These are phyloP conservation scores for Mamestra brassicae DNA, from an alignment of 2,888 invertebrate genomes.

Conservation along the genomic window DNA sequence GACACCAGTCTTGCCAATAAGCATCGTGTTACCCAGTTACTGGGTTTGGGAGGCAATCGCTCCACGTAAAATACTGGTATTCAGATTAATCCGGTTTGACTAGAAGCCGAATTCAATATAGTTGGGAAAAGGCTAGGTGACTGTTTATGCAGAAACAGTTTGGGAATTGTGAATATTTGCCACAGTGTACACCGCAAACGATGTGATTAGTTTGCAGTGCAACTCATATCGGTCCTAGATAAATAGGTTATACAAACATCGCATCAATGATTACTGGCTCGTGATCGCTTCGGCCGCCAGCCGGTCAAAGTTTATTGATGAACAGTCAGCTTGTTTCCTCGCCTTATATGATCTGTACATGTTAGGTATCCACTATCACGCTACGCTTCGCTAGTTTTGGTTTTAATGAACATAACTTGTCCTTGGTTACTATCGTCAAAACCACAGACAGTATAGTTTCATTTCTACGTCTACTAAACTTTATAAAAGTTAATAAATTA, in stretches of 20 bases:
- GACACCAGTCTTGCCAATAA: too few relatives aligned
- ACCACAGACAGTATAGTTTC: constrained; percentile 1
- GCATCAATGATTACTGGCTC: constrained; percentile 73
- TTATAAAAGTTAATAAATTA: constrained; percentile 27
- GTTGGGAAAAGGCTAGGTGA: not conserved
- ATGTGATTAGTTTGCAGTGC: constrained; percentile 62
- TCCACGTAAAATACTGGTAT: too few relatives aligned
- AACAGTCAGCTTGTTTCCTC: constrained; percentile 14
- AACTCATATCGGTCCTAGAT: constrained; percentile 68
- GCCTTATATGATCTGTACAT: constrained; percentile 9
- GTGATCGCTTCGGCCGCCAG: constrained; percentile 57
- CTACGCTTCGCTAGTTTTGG: not conserved
- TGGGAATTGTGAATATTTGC: constrained; percentile 52
- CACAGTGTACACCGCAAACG: constrained; percentile 38
- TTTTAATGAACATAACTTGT: not conserved
- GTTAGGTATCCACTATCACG: not conserved
- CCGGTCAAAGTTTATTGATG: constrained; percentile 60
- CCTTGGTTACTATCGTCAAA: not conserved
- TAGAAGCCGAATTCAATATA: too few relatives aligned
- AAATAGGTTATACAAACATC: constrained; percentile 82
- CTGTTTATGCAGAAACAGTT: constrained; percentile 50
- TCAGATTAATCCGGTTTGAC: too few relatives aligned
- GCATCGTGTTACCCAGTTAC: too few relatives aligned
- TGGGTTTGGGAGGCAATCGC: too few relatives aligned
- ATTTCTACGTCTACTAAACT: constrained; percentile 10